Base-by-base conservation (phyloP, 2,797 vertebrate genomes). In the Sebastes oblongus region DNA sequence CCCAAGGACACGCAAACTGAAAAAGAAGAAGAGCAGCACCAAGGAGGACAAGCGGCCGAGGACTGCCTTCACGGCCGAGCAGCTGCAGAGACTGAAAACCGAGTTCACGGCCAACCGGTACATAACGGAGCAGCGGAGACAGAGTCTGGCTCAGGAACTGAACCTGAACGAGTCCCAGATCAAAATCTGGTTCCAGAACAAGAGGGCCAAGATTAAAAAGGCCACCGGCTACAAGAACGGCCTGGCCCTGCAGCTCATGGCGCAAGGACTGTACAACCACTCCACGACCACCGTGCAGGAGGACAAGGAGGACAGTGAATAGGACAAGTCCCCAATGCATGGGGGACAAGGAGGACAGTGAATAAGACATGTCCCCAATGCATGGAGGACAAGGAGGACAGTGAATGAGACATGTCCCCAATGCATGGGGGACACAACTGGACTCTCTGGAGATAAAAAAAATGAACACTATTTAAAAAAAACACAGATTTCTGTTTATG, bases 171-270 rank as follows among this genome's bases (percentile, higher is more conserved):
- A 98, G 93, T 98, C 98, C 52, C 98, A 99, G 93, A 98, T 99
- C 84, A 99, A 98, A 93, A 98, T 99, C 94, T 99, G 98, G 98
- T 99, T 99, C 95, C 98, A 99, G 95, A 99, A 99, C 88, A 99
- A 98, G 92, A 93, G 98, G 76, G 98, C 98, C 86, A 99, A 99
- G 93, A 98, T 99, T 89, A 98, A 99, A 96, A 99, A 99, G 82
- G 97, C 98, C 88, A 96, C 91, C 9, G 98, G 98, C 89, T 97
- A 97, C 92, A 99, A 98, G 93, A 99, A 98, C 91, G 97, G 97
- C 86, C 96, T 99, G 92, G 98, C 98, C 20, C 95, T 99, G 89
- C 98, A 99, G 89, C 97, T 99, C 86, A 99, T 99, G 98, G 98
- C 98, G n/a, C 98, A 99, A 89, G 98, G 98, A 97, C 97, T 99